Evolutionary conservation across 2,113 vertebrate genomes (phyloP).

Genomic region (Myiozetetes cayanensis): DNA sequence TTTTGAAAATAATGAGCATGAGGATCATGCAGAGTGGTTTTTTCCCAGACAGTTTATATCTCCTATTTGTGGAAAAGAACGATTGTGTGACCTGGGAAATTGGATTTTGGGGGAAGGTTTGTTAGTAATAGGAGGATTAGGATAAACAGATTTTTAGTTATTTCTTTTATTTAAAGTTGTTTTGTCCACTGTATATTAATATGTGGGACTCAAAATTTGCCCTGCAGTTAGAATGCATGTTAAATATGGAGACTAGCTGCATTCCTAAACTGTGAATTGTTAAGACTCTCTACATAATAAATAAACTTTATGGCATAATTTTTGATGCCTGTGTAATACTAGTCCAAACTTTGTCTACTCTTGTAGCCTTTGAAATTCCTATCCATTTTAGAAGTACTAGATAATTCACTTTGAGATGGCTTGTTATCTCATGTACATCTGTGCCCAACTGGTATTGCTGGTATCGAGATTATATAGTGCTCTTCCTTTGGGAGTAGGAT

Average conservation of each 20-base stretch:
- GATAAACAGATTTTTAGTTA: not conserved
- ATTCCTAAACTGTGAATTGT: not conserved
- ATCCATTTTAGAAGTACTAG: not conserved
- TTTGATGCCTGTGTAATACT: not conserved
- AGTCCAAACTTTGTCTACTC: not conserved
- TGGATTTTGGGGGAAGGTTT: not conserved
- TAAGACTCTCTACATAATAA: not conserved
- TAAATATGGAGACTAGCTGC: not conserved
- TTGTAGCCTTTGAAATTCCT: not conserved
- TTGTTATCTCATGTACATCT: not conserved
- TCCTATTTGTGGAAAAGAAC: not conserved
- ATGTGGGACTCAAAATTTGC: not conserved
- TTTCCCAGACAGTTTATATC: not conserved
- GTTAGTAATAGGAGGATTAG: not conserved
- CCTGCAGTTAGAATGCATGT: not conserved
- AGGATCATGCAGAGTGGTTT: not conserved
- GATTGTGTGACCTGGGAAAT: not conserved
- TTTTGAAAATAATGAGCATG: not conserved
- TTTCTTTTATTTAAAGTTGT: not conserved
- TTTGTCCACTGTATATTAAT: not conserved
- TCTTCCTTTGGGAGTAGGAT: not conserved
- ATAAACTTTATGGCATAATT: not conserved
- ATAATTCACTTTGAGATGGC: not conserved
- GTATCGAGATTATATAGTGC: not conserved
- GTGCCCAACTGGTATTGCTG: not conserved